Evolutionary conservation across 2,113 vertebrate genomes (phyloP).

Genomic region (Pachypanchax playfairii): DNA sequence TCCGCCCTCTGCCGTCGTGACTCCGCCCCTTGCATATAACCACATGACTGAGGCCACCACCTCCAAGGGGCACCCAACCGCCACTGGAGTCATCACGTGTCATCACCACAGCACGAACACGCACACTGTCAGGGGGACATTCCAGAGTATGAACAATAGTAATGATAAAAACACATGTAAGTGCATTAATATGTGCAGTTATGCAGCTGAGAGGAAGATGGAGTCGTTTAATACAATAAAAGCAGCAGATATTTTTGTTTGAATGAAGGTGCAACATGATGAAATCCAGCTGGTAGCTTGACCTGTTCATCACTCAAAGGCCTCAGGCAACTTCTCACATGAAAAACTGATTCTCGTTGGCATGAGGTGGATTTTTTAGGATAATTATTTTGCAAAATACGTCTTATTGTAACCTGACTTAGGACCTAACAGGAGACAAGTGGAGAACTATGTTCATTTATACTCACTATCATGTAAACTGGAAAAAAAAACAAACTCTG

Average conservation of each 20-base stretch:
- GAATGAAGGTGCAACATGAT: not conserved
- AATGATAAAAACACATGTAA: not conserved
- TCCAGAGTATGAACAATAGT: conserved; percentile 13
- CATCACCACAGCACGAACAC: conserved; percentile 94
- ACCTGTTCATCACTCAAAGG: not conserved
- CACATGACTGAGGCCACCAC: conserved; percentile 91
- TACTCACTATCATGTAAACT: too few species aligned
- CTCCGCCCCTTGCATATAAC: conserved; percentile 87
- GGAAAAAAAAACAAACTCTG: too few species aligned
- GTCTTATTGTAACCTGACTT: too few species aligned
- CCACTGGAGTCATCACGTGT: conserved; percentile 94
- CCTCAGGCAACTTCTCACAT: too few species aligned
- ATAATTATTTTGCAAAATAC: too few species aligned
- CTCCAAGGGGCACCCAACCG: conserved; percentile 92
- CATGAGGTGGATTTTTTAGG: too few species aligned
- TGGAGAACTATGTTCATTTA: too few species aligned
- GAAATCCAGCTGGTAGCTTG: conserved; percentile 10
- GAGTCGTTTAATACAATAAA: not conserved
- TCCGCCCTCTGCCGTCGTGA: conserved; percentile 82
- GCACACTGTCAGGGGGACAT: conserved; percentile 78
- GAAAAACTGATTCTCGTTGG: too few species aligned
- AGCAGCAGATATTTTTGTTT: conserved; percentile 2
- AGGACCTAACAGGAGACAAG: too few species aligned
- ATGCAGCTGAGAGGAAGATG: not conserved
- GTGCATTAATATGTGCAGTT: not conserved